Percentiles rank a stretch among this genome's conserved stretches.
Conservation (phyloP, 2,888 invertebrate genomes). For the Ophonus ardosiacus region DNA sequence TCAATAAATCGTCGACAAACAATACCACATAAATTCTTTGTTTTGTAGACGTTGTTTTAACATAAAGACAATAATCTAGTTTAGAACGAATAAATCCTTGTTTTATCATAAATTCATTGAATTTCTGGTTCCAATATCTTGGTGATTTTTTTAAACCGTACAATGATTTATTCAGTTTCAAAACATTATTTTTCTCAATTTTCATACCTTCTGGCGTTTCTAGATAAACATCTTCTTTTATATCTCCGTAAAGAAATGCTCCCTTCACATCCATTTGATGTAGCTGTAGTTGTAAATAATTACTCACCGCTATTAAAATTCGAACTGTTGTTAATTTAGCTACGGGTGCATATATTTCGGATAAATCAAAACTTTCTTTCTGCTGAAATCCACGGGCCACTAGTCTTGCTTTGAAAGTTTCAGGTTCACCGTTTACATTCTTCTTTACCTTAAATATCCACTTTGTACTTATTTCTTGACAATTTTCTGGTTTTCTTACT, state of each 20-base stretch:
- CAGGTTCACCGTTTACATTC: too few relatives aligned
- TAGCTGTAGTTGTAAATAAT: too few relatives aligned
- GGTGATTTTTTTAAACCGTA: not conserved
- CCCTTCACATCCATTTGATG: not conserved
- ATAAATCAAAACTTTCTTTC: not conserved
- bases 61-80: conserved; percentile 19
- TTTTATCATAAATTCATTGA: not conserved
- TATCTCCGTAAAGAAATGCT: not conserved
- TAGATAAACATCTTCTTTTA: not conserved
- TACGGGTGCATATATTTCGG: not conserved
- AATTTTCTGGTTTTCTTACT: not conserved
- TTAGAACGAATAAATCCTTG: not conserved
- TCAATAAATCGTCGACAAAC: conserved; percentile 65
- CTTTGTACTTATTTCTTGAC: not conserved
- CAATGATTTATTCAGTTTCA: not conserved
- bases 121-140: not conserved
- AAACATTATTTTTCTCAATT: too few relatives aligned
- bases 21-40: too few relatives aligned
- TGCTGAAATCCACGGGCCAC: too few relatives aligned
- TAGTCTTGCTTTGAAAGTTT: too few relatives aligned
- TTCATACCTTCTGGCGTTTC: not conserved
- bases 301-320: not conserved
- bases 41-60: conserved; percentile 33
- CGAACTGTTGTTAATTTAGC: not conserved
- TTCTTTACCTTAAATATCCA: not conserved